A percentile compares a stretch with the other conserved stretches of the same genome.
phyloP scores from a whole-genome alignment of 2,797 vertebrate species.

The Catamblyrhynchus diadema region DNA sequence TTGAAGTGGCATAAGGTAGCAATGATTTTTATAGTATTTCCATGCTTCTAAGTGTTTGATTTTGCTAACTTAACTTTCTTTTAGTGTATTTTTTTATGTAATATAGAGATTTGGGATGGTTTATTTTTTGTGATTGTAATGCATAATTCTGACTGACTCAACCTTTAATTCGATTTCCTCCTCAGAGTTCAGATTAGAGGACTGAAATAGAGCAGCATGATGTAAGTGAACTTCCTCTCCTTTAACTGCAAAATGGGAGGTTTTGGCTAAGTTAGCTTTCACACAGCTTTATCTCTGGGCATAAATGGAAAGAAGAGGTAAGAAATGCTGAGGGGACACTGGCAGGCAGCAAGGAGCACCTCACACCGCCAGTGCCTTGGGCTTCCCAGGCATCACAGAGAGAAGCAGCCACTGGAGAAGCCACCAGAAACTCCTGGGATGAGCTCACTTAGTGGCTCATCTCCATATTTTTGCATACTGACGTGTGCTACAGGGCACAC shows the following conservation, averaged over 20 bases:
- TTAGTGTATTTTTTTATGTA: neutral
- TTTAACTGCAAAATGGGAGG: conserved; percentile 18
- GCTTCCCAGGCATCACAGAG: neutral
- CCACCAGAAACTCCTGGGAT: neutral
- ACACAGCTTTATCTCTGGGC: conserved; percentile 15
- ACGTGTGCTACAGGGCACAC: neutral
- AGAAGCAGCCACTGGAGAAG: neutral
- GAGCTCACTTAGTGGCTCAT: neutral
- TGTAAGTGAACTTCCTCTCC: neutral
- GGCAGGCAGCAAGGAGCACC: neutral
- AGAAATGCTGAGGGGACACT: neutral
- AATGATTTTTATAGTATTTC: neutral
- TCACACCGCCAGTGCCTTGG: neutral
- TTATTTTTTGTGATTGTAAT: neutral
- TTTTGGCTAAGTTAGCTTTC: conserved; percentile 34
- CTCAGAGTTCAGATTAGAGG: neutral
- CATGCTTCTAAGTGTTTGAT: neutral
- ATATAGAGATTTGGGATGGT: neutral
- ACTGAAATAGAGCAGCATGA: neutral
- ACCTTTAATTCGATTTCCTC: neutral
- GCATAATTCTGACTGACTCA: conserved; percentile 1
- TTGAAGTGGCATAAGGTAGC: neutral
- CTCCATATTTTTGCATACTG: neutral
- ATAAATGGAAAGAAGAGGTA: conserved; percentile 25
- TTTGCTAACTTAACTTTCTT: neutral